These are phyloP conservation scores for Tromatobia lineatoria DNA, from an alignment of 2,888 invertebrate species.

Conservation along the genomic window DNA sequence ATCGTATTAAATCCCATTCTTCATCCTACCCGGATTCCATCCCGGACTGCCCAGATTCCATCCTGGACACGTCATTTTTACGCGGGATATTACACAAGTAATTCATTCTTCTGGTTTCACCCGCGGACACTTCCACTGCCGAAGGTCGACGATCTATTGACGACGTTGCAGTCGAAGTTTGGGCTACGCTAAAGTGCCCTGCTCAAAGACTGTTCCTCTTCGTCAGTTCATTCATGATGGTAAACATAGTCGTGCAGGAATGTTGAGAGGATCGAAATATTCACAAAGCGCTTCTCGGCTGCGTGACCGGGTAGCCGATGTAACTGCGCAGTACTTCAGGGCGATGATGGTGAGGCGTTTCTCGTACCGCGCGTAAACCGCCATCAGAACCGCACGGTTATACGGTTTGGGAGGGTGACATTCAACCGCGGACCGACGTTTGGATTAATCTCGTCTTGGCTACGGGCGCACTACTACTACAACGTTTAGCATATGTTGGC, in stretches of 20 bases:
- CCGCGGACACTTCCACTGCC: not conserved
- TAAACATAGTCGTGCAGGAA: constrained; percentile 17
- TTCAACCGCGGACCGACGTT: constrained; percentile 63
- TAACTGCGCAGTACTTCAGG: constrained; percentile 23
- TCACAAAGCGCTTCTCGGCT: constrained; percentile 8
- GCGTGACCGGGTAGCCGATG: constrained; percentile 54
- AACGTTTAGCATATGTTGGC: constrained; percentile 12
- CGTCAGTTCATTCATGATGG: not conserved
- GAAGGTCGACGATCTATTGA: not conserved
- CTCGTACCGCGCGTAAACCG: constrained; percentile 33
- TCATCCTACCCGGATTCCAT: no score
- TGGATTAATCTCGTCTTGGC: constrained; percentile 40
- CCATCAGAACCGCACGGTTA: constrained; percentile 34
- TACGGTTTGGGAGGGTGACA: constrained; percentile 71
- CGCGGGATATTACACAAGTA: constrained; percentile 3
- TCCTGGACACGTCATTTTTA: no score
- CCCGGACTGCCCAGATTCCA: no score
- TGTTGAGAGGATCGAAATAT: constrained; percentile 10
- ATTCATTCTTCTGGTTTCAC: not conserved
- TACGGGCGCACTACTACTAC: constrained; percentile 23
- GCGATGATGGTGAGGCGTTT: not conserved
- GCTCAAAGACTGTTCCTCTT: not conserved
- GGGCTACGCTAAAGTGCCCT: not conserved
- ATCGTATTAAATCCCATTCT: no score
- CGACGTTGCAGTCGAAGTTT: not conserved